These are phyloP conservation scores for Ameiurus melas DNA, from an alignment of 2,113 vertebrate species.

Conservation along the genomic window DNA sequence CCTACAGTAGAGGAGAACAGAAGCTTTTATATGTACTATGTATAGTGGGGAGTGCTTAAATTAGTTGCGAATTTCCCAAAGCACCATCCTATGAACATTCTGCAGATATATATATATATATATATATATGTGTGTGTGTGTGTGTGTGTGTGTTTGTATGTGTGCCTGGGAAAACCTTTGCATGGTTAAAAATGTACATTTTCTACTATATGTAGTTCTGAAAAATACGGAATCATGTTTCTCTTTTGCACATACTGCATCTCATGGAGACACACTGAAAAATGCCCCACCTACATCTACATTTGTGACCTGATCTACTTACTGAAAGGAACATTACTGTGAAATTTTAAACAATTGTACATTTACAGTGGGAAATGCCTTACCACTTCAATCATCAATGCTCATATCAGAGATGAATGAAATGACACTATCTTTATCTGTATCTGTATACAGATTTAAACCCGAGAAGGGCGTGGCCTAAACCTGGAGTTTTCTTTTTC, in stretches of 20 bases:
- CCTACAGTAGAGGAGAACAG: slow-evolving; percentile 23
- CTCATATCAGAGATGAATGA: not conserved
- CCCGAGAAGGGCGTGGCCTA: not conserved
- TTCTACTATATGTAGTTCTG: not conserved
- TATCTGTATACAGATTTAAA: not conserved
- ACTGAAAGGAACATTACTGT: not conserved
- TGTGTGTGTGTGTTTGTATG: no score
- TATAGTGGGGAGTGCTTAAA: not conserved
- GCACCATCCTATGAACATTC: not conserved
- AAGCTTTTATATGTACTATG: slow-evolving; percentile 1
- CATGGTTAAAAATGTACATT: not conserved
- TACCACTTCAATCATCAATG: not conserved
- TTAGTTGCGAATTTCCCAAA: slow-evolving; percentile 20
- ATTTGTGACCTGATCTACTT: not conserved
- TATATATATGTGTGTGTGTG: no score
- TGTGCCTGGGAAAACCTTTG: not conserved
- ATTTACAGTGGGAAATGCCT: not conserved
- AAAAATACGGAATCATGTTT: not conserved
- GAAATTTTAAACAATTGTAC: not conserved
- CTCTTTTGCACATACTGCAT: not conserved
- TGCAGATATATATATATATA: not conserved
- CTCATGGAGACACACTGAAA: not conserved
- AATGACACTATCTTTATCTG: not conserved
- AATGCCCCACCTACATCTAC: not conserved
- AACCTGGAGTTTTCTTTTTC: not conserved